Conservation (phyloP, 2,797 vertebrate genomes). For the Enteromius viviparus region DNA sequence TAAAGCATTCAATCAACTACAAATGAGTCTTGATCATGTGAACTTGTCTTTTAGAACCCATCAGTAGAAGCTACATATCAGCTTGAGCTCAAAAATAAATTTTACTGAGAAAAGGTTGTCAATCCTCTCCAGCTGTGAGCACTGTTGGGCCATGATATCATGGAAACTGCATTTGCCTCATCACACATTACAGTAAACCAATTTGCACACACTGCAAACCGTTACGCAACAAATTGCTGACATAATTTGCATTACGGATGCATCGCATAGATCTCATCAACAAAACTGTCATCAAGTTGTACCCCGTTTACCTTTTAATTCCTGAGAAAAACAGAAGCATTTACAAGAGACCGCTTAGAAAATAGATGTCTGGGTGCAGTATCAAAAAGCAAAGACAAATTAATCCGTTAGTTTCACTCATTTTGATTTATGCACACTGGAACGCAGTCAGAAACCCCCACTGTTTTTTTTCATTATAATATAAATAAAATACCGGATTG, state of each 20-base stretch:
- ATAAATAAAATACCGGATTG: slow-evolving; percentile 13
- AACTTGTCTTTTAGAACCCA: background rate
- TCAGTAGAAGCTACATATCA: background rate
- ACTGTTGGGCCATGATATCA: slow-evolving; percentile 1
- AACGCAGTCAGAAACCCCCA: slow-evolving; percentile 38
- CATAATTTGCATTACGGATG: background rate
- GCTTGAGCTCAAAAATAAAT: background rate
- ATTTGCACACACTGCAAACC: slow-evolving; percentile 32
- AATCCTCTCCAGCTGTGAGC: background rate
- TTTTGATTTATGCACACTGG: slow-evolving; percentile 37
- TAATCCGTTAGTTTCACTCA: slow-evolving; percentile 30
- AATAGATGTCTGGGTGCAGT: slow-evolving; percentile 35
- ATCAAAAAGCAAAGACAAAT: slow-evolving; percentile 35
- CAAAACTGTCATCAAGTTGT: background rate
- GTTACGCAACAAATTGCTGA: slow-evolving; percentile 2
- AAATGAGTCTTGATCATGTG: background rate
- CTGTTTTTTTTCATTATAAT: slow-evolving; percentile 39
- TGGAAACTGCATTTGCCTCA: slow-evolving; percentile 35
- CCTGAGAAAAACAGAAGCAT: background rate
- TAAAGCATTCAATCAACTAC: background rate
- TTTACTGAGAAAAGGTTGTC: background rate
- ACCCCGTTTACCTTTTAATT: slow-evolving; percentile 18
- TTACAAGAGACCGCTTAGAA: slow-evolving; percentile 4
- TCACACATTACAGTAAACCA: slow-evolving; percentile 32
- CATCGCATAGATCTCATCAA: slow-evolving; percentile 4